phyloP scores from a whole-genome alignment of 2,797 vertebrate species.

The Hozukius guyotensis region DNA sequence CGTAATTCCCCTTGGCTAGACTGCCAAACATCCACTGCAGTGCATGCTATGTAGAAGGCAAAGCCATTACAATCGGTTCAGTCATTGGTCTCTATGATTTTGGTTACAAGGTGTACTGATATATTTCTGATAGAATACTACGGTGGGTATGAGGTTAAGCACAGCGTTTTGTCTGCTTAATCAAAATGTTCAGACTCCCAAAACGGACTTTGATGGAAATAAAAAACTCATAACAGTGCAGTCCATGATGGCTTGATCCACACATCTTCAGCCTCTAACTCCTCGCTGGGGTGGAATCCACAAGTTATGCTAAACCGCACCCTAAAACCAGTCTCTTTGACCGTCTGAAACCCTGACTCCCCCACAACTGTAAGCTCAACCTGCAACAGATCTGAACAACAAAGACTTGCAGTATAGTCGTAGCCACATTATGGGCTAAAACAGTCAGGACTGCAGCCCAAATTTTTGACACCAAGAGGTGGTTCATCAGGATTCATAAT shows the following conservation, averaged over 20 bases:
- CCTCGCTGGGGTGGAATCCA: not conserved
- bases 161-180: conserved; percentile 4
- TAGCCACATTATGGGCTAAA: conserved; percentile 17
- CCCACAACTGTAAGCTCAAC: not conserved
- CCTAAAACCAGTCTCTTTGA: conserved; percentile 8
- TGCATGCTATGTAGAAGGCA: conserved; percentile 31
- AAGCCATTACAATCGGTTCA: conserved; percentile 16
- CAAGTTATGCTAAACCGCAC: conserved; percentile 2
- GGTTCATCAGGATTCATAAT: conserved; percentile 60
- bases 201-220: conserved; percentile 2
- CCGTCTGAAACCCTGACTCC: not conserved
- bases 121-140: conserved; percentile 3
- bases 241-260: conserved; percentile 23
- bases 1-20: not conserved
- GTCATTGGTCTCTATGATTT: conserved; percentile 20
- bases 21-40: conserved; percentile 11
- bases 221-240: conserved; percentile 3
- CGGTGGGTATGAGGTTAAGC: not conserved
- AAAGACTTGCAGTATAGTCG: conserved; percentile 12
- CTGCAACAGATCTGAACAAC: not conserved
- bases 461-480: conserved; percentile 59
- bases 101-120: conserved; percentile 32
- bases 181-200: conserved; percentile 14
- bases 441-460: conserved; percentile 24
- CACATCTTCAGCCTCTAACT: conserved; percentile 19